Evolutionary conservation across 2,888 invertebrate genomes (phyloP).

Genomic region (Orthonevra nobilis): DNA sequence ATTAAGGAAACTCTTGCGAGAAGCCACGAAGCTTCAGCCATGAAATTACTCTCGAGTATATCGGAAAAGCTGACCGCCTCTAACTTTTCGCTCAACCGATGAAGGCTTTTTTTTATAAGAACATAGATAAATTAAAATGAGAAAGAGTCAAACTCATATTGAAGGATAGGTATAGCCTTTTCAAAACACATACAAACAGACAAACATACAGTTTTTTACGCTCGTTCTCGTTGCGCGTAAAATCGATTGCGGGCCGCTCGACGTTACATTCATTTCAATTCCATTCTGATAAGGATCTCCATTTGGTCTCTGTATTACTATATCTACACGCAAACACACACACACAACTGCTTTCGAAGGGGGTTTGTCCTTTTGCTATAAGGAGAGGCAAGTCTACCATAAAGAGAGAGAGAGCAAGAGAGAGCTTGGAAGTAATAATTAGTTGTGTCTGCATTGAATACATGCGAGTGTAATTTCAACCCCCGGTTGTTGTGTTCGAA

Average conservation of each 20-base stretch:
- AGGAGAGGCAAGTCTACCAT: slow-evolving; percentile 30
- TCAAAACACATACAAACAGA: slow-evolving; percentile 32
- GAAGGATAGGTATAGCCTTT: slow-evolving; percentile 48
- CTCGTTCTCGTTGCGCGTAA: slow-evolving; percentile 66
- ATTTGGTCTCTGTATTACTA: slow-evolving; percentile 57
- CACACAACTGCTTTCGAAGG: too few species aligned
- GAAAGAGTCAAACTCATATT: not conserved
- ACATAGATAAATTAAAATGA: not conserved
- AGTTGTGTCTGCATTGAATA: too few species aligned
- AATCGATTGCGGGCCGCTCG: slow-evolving; percentile 69
- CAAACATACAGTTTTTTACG: slow-evolving; percentile 53
- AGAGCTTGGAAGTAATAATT: too few species aligned
- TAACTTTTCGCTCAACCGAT: slow-evolving; percentile 30
- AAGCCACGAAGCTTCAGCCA: too few species aligned
- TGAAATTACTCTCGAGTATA: too few species aligned
- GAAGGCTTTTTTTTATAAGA: slow-evolving; percentile 2
- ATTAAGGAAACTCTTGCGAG: too few species aligned
- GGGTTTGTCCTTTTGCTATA: not conserved
- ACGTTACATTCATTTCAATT: slow-evolving; percentile 68
- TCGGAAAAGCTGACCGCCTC: too few species aligned
- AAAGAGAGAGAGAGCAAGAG: slow-evolving; percentile 31
- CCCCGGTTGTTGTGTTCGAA: slow-evolving; percentile 8
- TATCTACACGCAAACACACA: slow-evolving; percentile 17
- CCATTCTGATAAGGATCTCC: slow-evolving; percentile 69
- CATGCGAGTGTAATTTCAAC: slow-evolving; percentile 12